Evolutionary conservation across 2,113 vertebrate genomes (phyloP).

Genomic region (Dinomys branickii): DNA sequence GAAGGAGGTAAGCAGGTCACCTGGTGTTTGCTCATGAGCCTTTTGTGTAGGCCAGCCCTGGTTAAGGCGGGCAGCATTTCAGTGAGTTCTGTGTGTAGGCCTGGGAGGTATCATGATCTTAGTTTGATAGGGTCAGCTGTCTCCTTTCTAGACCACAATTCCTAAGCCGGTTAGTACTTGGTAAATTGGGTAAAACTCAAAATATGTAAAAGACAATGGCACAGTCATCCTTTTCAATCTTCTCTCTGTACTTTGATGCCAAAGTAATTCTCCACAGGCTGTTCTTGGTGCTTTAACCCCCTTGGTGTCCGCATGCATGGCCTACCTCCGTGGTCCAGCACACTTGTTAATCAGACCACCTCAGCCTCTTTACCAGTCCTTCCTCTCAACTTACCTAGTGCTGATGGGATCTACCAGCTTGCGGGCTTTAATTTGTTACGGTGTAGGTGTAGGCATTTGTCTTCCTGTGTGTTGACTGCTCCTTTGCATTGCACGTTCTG

Average conservation of each 20-base stretch:
- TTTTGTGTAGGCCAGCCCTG: not conserved
- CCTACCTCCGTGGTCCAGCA: rapidly evolving
- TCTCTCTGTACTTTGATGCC: not conserved
- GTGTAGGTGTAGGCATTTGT: not conserved
- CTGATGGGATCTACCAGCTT: not conserved
- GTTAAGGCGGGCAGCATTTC: not conserved
- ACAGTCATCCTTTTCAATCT: not conserved
- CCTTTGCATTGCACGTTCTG: not conserved
- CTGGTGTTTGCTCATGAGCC: rapidly evolving
- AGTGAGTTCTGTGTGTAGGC: not conserved
- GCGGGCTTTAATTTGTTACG: not conserved
- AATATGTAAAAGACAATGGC: not conserved
- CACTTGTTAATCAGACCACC: no score
- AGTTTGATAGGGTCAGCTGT: not conserved
- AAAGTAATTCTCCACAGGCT: not conserved
- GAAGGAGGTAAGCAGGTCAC: slow-evolving; percentile 91
- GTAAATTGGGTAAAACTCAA: not conserved
- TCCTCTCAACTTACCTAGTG: not conserved
- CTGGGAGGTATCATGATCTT: not conserved
- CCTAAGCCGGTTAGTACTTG: not conserved
- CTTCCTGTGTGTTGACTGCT: not conserved
- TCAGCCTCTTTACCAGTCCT: not conserved
- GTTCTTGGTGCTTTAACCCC: not conserved
- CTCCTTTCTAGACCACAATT: not conserved
- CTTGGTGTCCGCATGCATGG: not conserved